Conservation (phyloP, 2,888 invertebrate genomes). For the Gymnoscelis rufifasciata region DNA sequence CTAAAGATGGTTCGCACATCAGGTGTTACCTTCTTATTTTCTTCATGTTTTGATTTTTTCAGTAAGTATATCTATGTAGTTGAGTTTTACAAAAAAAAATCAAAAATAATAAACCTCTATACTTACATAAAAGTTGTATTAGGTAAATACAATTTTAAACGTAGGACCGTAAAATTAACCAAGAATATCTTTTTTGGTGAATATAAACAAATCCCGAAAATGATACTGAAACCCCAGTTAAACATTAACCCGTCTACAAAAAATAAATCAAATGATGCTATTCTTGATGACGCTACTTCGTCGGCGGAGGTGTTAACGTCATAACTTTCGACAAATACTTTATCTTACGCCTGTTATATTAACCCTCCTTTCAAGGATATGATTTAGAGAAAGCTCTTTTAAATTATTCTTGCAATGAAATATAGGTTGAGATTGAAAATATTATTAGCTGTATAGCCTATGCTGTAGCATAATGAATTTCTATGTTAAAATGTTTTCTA, state of each 20-base stretch:
- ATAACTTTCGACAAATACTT: conserved; percentile 18
- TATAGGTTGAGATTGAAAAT: not conserved
- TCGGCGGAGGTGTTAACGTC: conserved; percentile 20
- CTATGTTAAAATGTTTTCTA: not conserved
- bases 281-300: conserved; percentile 15
- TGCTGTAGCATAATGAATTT: not conserved
- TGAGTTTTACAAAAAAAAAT: too few species aligned
- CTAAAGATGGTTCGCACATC: too few species aligned
- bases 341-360: conserved; percentile 14
- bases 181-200: not conserved
- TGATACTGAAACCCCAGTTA: not conserved
- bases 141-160: too few species aligned
- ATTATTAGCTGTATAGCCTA: not conserved
- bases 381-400: conserved; percentile 9
- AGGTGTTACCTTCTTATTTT: too few species aligned
- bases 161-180: too few species aligned
- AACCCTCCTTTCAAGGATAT: conserved; percentile 8
- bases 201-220: too few species aligned
- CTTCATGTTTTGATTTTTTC: too few species aligned
- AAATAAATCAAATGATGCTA: conserved; percentile 13
- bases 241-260: conserved; percentile 6
- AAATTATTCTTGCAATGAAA: conserved; percentile 11
- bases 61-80: too few species aligned
- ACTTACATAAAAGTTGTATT: too few species aligned
- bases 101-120: too few species aligned